These are phyloP conservation scores for Numida meleagris DNA, from an alignment of 2,113 vertebrate genomes.

Conservation along the genomic window DNA sequence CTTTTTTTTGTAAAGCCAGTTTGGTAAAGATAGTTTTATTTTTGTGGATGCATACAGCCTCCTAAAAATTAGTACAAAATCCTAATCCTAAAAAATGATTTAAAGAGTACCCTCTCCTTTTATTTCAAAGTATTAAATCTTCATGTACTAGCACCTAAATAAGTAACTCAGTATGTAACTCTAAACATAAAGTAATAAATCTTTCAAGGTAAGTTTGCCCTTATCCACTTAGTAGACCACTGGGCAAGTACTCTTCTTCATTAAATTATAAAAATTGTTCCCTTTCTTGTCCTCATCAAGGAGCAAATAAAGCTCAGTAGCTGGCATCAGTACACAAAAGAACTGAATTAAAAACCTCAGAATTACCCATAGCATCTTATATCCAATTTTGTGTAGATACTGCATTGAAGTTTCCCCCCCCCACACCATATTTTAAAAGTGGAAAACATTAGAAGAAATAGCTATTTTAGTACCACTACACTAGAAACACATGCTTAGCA, in stretches of 20 bases:
- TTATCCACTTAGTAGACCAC: rapidly evolving
- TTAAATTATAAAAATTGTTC: background rate
- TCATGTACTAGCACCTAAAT: background rate
- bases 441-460: background rate
- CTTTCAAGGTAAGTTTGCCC: background rate
- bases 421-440: rapidly evolving
- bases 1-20: background rate
- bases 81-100: background rate
- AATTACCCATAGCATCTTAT: background rate
- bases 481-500: background rate
- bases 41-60: background rate
- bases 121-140: background rate
- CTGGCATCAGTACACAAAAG: background rate
- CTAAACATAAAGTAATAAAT: background rate
- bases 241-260: background rate
- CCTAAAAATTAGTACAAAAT: background rate
- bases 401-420: background rate
- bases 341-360: background rate
- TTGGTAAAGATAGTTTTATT: background rate
- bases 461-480: rapidly evolving
- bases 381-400: background rate
- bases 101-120: background rate
- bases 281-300: background rate
- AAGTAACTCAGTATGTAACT: rapidly evolving
- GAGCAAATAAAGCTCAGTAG: background rate